Evolutionary conservation across 2,113 vertebrate genomes (phyloP).

Genomic region (Atrichornis clamosus): DNA sequence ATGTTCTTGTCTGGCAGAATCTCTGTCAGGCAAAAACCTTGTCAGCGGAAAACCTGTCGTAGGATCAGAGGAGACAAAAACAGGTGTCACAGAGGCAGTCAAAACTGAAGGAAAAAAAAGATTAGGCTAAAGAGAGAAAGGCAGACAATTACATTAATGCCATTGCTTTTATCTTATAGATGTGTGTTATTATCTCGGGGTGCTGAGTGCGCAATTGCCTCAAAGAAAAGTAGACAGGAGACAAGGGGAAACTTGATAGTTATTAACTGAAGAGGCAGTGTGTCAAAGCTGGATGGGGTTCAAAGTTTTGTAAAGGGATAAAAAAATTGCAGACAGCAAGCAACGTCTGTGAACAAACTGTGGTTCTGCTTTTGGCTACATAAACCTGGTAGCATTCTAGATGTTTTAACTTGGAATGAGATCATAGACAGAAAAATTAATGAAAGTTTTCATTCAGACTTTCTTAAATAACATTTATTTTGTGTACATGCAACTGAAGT

Average conservation of each 20-base stretch:
- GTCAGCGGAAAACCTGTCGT: conserved; percentile 87
- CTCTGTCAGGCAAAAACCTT: conserved; percentile 91
- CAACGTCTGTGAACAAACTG: conserved; percentile 70
- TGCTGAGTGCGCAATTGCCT: conserved; percentile 89
- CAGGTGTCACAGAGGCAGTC: conserved; percentile 95
- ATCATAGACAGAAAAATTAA: conserved; percentile 79
- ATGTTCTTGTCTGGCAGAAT: conserved; percentile 91
- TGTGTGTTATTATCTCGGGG: conserved; percentile 85
- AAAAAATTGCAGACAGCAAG: conserved; percentile 74
- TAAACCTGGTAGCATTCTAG: conserved; percentile 72
- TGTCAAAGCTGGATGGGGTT: conserved; percentile 85
- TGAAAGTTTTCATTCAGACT: conserved; percentile 72
- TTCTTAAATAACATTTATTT: conserved; percentile 69
- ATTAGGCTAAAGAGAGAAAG: conserved; percentile 87
- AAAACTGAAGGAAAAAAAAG: conserved; percentile 83
- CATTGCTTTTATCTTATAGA: conserved; percentile 89
- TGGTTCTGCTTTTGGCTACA: conserved; percentile 78
- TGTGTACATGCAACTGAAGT: conserved; percentile 52
- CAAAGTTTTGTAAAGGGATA: conserved; percentile 81
- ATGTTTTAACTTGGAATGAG: conserved; percentile 77
- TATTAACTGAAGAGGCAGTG: conserved; percentile 84
- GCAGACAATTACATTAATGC: conserved; percentile 91
- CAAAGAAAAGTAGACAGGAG: conserved; percentile 83
- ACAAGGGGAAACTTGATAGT: conserved; percentile 86
- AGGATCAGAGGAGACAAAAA: conserved; percentile 89